Evolutionary conservation across 2,888 invertebrate genomes (phyloP).

Genomic region (Drepana falcataria): DNA sequence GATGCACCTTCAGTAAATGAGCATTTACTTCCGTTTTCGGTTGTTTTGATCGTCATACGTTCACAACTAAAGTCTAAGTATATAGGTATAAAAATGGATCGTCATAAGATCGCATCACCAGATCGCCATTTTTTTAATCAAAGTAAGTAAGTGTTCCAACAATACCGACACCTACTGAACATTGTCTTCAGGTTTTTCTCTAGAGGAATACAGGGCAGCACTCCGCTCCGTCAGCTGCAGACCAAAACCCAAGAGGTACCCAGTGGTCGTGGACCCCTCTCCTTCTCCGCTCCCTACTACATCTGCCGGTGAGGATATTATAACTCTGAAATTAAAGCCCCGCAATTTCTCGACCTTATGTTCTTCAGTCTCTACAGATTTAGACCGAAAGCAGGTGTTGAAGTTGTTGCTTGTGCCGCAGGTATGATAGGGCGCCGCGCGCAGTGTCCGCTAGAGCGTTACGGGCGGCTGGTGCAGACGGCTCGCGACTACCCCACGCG

Average conservation of each 20-base stretch:
- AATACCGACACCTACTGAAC: no score
- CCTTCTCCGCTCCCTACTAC: conserved; percentile 55
- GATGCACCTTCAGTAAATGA: no score
- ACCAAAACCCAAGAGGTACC: conserved; percentile 43
- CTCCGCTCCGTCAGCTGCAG: conserved; percentile 54
- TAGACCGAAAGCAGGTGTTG: no score
- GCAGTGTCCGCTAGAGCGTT: conserved; percentile 54
- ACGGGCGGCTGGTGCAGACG: conserved; percentile 58
- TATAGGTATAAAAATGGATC: no score
- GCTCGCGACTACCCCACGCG: conserved; percentile 51
- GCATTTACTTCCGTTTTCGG: no score
- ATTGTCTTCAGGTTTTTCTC: conserved; percentile 55
- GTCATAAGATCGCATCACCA: no score
- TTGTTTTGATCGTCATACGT: no score
- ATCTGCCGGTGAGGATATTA: conserved; percentile 46
- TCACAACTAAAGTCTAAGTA: no score
- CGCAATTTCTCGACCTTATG: no score
- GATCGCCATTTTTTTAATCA: no score
- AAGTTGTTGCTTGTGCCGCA: conserved; percentile 14
- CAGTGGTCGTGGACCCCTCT: conserved; percentile 55
- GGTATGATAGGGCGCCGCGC: conserved; percentile 62
- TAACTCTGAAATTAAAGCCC: background rate
- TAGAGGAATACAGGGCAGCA: conserved; percentile 57
- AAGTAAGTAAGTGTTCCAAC: no score
- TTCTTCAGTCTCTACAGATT: no score